These are phyloP conservation scores for Drosophila hydei DNA, from an alignment of 1,140 invertebrate genomes.

Conservation along the genomic window DNA sequence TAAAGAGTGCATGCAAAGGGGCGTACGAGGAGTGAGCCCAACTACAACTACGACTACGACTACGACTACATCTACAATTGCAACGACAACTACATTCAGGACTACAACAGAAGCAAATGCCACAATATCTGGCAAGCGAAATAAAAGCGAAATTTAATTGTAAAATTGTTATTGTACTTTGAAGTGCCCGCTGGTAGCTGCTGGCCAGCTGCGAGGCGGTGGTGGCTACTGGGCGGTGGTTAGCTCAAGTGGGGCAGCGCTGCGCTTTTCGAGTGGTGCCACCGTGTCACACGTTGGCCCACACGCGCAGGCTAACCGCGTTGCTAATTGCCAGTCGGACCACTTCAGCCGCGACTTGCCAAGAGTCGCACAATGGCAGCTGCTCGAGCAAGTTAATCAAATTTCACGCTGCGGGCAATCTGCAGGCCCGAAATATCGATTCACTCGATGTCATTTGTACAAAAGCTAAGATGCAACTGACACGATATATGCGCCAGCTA, in stretches of 20 bases:
- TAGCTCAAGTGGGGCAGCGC: conserved; percentile 17
- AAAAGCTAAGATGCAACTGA: neutral
- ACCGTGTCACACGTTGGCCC: conserved; percentile 23
- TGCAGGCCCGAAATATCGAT: neutral
- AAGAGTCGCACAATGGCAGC: conserved; percentile 34
- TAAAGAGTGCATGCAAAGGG: conserved; percentile 64
- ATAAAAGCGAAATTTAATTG: conserved; percentile 81
- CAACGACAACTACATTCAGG: conserved; percentile 28
- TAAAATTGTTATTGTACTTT: conserved; percentile 74
- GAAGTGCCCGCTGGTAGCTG: conserved; percentile 27
- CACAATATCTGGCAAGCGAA: conserved; percentile 63
- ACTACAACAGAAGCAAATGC: conserved; percentile 34
- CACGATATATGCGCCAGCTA: neutral
- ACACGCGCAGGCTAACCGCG: conserved; percentile 12
- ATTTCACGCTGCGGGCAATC: conserved; percentile 10
- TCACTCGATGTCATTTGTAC: neutral
- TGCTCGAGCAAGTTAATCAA: conserved; percentile 57
- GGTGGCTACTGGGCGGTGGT: neutral
- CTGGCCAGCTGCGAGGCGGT: neutral
- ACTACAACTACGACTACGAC: conserved; percentile 24
- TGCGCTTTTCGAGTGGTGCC: conserved; percentile 24
- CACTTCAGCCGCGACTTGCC: conserved; percentile 1
- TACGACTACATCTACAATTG: conserved; percentile 26
- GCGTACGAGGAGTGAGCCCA: neutral
- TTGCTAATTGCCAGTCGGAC: conserved; percentile 53